Conservation (phyloP, 2,888 invertebrate genomes). For the Cyrtodaria siliqua region DNA sequence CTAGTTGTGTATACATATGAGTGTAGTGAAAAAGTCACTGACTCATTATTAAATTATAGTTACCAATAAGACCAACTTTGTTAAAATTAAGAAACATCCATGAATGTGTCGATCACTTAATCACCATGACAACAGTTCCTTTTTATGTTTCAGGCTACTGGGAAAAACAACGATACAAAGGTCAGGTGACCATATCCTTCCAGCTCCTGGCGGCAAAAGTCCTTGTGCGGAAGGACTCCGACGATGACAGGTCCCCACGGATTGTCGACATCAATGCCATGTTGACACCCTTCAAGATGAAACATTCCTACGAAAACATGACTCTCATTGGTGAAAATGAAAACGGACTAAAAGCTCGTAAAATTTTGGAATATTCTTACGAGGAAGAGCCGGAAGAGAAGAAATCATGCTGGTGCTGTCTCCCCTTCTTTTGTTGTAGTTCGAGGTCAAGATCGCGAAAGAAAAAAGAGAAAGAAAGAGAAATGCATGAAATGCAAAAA, state of each 20-base stretch:
- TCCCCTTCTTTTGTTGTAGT: conserved; percentile 45
- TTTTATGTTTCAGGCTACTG: conserved; percentile 76
- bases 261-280: conserved; percentile 67
- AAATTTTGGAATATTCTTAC: conserved; percentile 72
- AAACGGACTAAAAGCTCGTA: conserved; percentile 57
- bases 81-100: too few species aligned
- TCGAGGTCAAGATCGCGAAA: conserved; percentile 29
- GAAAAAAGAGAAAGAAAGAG: conserved; percentile 13
- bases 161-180: conserved; percentile 80
- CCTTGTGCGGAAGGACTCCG: conserved; percentile 72
- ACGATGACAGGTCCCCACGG: conserved; percentile 65
- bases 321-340: conserved; percentile 69
- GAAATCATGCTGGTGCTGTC: conserved; percentile 54
- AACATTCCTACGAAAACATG: conserved; percentile 80
- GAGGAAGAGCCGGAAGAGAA: conserved; percentile 66
- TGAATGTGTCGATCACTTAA: too few species aligned
- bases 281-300: conserved; percentile 69
- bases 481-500: conserved; percentile 11
- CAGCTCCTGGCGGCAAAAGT: conserved; percentile 78
- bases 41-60: too few species aligned
- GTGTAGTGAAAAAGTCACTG: too few species aligned
- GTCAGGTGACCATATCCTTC: conserved; percentile 80
- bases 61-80: too few species aligned
- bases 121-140: too few species aligned
- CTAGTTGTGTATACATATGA: too few species aligned